Conservation (phyloP, 2,113 vertebrate genomes). For the Perognathus longimembris region DNA sequence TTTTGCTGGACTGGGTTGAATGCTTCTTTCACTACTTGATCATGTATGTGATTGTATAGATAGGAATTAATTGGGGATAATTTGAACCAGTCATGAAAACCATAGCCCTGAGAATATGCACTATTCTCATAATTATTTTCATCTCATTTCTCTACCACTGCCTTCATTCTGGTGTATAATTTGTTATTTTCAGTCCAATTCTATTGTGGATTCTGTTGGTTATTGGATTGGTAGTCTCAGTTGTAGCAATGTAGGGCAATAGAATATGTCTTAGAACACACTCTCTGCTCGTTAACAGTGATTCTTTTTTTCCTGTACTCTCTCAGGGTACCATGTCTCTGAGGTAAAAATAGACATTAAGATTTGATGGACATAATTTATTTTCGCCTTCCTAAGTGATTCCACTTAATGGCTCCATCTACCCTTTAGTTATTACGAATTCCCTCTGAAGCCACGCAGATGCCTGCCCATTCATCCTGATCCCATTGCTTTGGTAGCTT, state of each 20-base stretch:
- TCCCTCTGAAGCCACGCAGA: neutral
- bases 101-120: neutral
- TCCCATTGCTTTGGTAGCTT: conserved; percentile 27
- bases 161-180: neutral
- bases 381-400: conserved; percentile 8
- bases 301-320: neutral
- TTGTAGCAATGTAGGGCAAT: neutral
- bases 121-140: neutral
- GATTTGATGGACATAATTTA: conserved; percentile 57
- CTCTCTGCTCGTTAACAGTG: neutral
- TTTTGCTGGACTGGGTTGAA: neutral
- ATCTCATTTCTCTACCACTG: neutral
- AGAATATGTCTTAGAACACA: conserved; percentile 12
- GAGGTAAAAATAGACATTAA: conserved; percentile 51
- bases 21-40: neutral
- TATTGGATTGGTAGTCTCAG: conserved; percentile 10
- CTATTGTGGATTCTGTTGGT: neutral
- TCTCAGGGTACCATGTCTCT: neutral
- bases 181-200: conserved; percentile 10
- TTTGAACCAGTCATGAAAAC: neutral
- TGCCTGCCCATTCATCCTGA: conserved; percentile 26
- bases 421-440: conserved; percentile 45
- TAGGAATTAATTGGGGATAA: conserved; percentile 36
- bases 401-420: conserved; percentile 36
- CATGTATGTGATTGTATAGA: neutral